These are phyloP conservation scores for Intellagama lesueurii DNA, from an alignment of 2,797 vertebrate genomes.

Conservation along the genomic window DNA sequence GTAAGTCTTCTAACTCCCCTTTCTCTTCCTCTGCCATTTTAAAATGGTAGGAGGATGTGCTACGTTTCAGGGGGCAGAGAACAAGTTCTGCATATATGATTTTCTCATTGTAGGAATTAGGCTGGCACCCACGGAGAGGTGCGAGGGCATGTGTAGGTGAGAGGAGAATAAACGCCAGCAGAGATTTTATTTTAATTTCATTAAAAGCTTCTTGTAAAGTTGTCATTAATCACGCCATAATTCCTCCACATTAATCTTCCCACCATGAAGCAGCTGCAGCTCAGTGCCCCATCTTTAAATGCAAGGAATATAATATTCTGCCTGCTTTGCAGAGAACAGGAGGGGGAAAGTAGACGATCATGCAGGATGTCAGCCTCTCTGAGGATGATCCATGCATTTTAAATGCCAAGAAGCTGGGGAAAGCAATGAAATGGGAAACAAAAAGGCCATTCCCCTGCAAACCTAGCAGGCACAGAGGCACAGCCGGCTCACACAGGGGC, in stretches of 20 bases:
- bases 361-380: background rate
- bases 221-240: constrained; percentile 40
- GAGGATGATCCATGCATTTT: background rate
- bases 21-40: background rate
- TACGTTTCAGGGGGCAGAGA: background rate
- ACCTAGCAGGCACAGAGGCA: background rate
- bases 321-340: constrained; percentile 9
- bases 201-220: constrained; percentile 41
- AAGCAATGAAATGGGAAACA: background rate
- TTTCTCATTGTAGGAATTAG: background rate
- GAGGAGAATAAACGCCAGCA: constrained; percentile 7
- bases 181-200: constrained; percentile 33
- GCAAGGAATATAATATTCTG: background rate
- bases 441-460: background rate
- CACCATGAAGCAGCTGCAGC: constrained; percentile 5
- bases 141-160: background rate
- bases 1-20: no score
- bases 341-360: background rate
- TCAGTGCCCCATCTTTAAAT: background rate
- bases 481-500: background rate
- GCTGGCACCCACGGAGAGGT: background rate
- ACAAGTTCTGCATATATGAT: constrained; percentile 16
- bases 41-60: background rate
- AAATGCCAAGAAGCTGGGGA: background rate
- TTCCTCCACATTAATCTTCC: constrained; percentile 25